phyloP scores from a whole-genome alignment of 2,888 invertebrate species.

The Eubasilissa splendida region DNA sequence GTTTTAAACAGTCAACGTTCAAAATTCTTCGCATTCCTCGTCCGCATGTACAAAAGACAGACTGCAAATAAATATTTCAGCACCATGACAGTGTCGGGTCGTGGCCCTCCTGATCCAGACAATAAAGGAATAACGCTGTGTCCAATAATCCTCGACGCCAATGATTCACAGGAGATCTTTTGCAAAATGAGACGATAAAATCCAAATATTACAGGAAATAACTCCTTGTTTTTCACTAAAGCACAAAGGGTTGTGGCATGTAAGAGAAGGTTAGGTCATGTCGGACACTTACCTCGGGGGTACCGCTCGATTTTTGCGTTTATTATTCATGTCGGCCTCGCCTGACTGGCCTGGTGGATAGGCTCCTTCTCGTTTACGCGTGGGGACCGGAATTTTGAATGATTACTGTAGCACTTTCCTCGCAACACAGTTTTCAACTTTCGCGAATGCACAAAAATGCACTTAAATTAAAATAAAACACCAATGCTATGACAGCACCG shows the following conservation, averaged over 20 bases:
- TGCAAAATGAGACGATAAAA: neutral
- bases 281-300: slow-evolving; percentile 77
- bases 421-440: slow-evolving; percentile 69
- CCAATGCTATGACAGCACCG: slow-evolving; percentile 71
- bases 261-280: slow-evolving; percentile 53
- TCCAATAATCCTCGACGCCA: neutral
- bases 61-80: slow-evolving; percentile 29
- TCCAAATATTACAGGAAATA: neutral
- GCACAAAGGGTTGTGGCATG: slow-evolving; percentile 48
- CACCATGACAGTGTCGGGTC: slow-evolving; percentile 43
- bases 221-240: slow-evolving; percentile 1
- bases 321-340: slow-evolving; percentile 82
- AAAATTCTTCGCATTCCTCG: slow-evolving; percentile 22
- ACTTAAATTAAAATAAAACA: slow-evolving; percentile 72
- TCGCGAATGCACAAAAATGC: slow-evolving; percentile 75
- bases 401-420: slow-evolving; percentile 68
- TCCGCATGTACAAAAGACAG: slow-evolving; percentile 12
- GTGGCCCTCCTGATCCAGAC: slow-evolving; percentile 37
- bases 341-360: slow-evolving; percentile 79
- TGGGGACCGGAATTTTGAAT: slow-evolving; percentile 90
- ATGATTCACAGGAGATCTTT: neutral
- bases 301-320: slow-evolving; percentile 88
- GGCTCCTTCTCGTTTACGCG: slow-evolving; percentile 86
- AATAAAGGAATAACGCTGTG: slow-evolving; percentile 40
- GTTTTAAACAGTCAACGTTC: neutral